phyloP scores from a whole-genome alignment of 2,888 invertebrate genomes.

The Subacronicta megacephala region DNA sequence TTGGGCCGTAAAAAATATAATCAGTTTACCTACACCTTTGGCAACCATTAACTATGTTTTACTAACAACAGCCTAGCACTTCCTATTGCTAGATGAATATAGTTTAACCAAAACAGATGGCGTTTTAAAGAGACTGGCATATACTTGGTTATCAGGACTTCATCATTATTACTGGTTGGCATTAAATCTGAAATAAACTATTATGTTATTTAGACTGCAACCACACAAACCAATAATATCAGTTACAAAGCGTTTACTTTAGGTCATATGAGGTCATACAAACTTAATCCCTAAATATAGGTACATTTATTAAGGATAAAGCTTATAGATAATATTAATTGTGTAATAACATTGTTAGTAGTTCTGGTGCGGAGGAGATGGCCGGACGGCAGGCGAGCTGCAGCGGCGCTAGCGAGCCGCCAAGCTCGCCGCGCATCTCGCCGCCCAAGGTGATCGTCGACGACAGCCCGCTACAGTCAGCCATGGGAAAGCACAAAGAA shows the following conservation, averaged over 20 bases:
- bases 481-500: slow-evolving; percentile 99
- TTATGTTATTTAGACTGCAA: neutral
- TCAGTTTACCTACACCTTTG: too few relatives aligned
- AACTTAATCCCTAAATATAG: too few relatives aligned
- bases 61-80: too few relatives aligned
- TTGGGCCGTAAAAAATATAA: too few relatives aligned
- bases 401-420: slow-evolving; percentile 86
- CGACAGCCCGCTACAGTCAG: slow-evolving; percentile 97
- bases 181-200: too few relatives aligned
- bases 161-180: too few relatives aligned
- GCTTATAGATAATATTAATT: slow-evolving; percentile 9
- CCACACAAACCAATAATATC: neutral
- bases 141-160: too few relatives aligned
- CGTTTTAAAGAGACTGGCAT: too few relatives aligned
- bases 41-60: too few relatives aligned
- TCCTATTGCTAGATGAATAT: too few relatives aligned
- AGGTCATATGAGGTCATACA: too few relatives aligned
- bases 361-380: slow-evolving; percentile 87
- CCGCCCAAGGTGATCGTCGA: slow-evolving; percentile 98
- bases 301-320: slow-evolving; percentile 15
- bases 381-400: slow-evolving; percentile 83
- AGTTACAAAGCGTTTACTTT: neutral
- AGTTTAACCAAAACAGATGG: too few relatives aligned
- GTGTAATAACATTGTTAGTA: slow-evolving; percentile 50
- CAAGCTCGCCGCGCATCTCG: slow-evolving; percentile 90